Evolutionary conservation across 2,113 vertebrate genomes (phyloP), one percentile per base, ranked within the genome.

Genomic region (Gymnocephalus cernua): DNA sequence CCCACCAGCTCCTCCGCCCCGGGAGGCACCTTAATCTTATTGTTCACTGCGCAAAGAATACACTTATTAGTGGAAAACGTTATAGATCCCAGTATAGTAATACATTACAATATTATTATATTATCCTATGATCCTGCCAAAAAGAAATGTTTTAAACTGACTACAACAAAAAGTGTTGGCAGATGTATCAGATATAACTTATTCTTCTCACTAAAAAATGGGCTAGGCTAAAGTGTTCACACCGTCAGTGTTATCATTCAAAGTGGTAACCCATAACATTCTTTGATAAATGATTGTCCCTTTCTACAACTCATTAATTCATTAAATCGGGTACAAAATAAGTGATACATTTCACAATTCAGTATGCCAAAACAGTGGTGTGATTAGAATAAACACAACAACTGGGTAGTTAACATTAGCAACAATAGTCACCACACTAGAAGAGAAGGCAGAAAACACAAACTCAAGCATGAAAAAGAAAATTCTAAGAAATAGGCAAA

Each of bases 1-100:
- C 95, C 95, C 59, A 96, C 95, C 50, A 96, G 92, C 87, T 96
- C 94, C 92, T 96, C 95, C 0, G 95, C 95, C 58, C 95, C 95
- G 2, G 94, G 92, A 23, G 95, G 95, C 41, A 95, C 93, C 87
- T 95, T 95, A 80, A 96, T 95, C 84, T 95, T 95, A 86, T 95
- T 96, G 88, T 96, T 96, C 59, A 96, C 95, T 96, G 74, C 14
- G 7, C 68, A 53, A 76, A 25, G 54, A 83, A 50, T 73, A 80
- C 29, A 47, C 25, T 68, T 62, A n/a, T n/a, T n/a, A n/a, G n/a
- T 11, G 4, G n/a, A 50, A 66, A 32, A 15, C 35, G 29, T 29
- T 51, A 74, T 16, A 32, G 45, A 41, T 50, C 45, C 41, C 25
- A 15, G 32, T 61, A 45, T 23, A 69, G 2, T 5, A 25, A n/a